Base-by-base conservation (phyloP, 64 coral and sea anemone genomes). In the Anthopleura sola region DNA sequence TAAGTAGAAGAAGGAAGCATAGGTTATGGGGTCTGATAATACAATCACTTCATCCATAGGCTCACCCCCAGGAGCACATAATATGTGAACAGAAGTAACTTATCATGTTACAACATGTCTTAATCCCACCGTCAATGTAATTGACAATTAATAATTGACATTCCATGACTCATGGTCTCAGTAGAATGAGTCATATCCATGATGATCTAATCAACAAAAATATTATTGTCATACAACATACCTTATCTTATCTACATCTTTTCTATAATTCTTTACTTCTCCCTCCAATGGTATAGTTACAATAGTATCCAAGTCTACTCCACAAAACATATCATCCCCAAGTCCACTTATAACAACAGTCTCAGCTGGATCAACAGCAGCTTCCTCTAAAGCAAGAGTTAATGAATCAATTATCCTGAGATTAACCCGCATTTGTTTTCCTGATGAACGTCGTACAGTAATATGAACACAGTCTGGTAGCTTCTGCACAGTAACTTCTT, bases 331-430 rank as follows among this genome's bases (percentile, higher is more conserved):
- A 15, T 92, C 79, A 88, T 91, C 87, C 82, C 93, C 90, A 48
- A 99, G 83, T 50, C 97, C 97, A 83, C 93, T 91, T 15, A 99
- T 92, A 37, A 99, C 85, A 23, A 99, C 90, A 91, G 93, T 86
- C 12, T 88, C 62, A 18, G 87, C 91, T 21, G 90, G 68, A 76
- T 94, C 93, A 14, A 78, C 83, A 8, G 97, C 90, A 44, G 93
- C 97, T 90, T 99, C 97, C 60, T 99, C 97, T 84, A 99, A 38
- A 5, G 90, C 97, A 89, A 94, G 87, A 64, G 90, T 99, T n/a
- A 99, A 77, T 36, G 93, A 91, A 68, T 91, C 89, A 50, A 99
- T 76, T 80, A 99, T 99, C 83, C 93, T 90, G 37, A 92, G 85
- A 88, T 94, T 95, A 32, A 86, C 93, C 78, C 84, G 86, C 46